Base-by-base conservation (phyloP, 2,888 invertebrate species). In the Tenthredo notha region DNA sequence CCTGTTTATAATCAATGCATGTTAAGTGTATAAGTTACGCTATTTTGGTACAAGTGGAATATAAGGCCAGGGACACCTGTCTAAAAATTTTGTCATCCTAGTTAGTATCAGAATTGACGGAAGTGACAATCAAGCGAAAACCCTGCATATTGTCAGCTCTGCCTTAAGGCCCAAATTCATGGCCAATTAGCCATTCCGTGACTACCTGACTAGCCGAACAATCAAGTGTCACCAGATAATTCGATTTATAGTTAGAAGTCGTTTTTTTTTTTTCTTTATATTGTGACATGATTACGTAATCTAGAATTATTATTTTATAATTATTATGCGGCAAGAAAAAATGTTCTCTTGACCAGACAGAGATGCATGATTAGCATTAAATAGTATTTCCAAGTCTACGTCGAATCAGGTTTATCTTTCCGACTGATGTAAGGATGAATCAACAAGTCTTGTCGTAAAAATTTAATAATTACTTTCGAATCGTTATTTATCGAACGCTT, bases 81-180 rank as follows among this genome's bases (percentile, higher is more conserved):
- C 15, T 33, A n/a, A n/a, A 40, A 58, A 61, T 78, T 37, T n/a
- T 78, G 10, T 58, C 37, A 54, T 78, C 12, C 61, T 21, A 25
- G 50, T 77, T 47, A 47, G 5, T 5, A 21, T 18, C 12, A 15
- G 21, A 12, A 43, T 80, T n/a, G n/a, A 37, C 58, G 58, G 58
- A 80, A 80, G 37, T 61, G 78, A 40, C 21, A 40, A 37, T 80
- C 58, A 12, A 37, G 58, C n/a, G 75, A 75, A 50, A 18, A 47
- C 25, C 25, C 75, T 47, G 15, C 6, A 29, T 58, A 58, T 33
- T 33, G 18, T 37, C 37, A 47, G 54, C 29, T 80, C 21, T 80
- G 21, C 40, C 78, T 40, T n/a, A 40, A 58, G 40, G 61, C 9
- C 78, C 21, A 15, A 80, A 80, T 58, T 80, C 61, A 61, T 40